Conservation (phyloP, 2,888 invertebrate genomes). For the Panorpa germanica region DNA sequence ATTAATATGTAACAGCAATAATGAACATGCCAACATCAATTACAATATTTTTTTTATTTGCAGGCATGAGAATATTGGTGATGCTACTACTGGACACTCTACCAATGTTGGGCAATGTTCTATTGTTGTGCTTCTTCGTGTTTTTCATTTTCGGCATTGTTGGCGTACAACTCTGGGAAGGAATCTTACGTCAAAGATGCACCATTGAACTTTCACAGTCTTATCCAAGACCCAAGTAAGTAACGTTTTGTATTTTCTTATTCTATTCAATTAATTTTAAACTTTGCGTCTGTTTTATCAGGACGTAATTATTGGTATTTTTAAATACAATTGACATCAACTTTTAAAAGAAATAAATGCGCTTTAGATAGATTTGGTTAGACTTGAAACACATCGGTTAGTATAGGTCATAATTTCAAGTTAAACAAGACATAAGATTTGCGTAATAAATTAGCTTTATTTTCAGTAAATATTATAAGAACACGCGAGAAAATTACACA, state of each 20-base stretch:
- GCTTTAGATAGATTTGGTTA: too few relatives aligned
- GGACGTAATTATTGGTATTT: neutral
- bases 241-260: slow-evolving; percentile 17
- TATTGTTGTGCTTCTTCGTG: slow-evolving; percentile 97
- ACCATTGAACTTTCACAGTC: slow-evolving; percentile 56
- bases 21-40: slow-evolving; percentile 8
- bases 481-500: too few relatives aligned
- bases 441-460: too few relatives aligned
- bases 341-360: too few relatives aligned
- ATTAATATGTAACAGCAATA: too few relatives aligned
- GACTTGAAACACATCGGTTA: too few relatives aligned
- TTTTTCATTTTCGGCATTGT: slow-evolving; percentile 99
- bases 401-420: too few relatives aligned
- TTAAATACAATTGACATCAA: too few relatives aligned
- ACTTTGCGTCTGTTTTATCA: too few relatives aligned
- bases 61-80: slow-evolving; percentile 97
- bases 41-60: slow-evolving; percentile 16
- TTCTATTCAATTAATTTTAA: slow-evolving; percentile 6
- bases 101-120: slow-evolving; percentile 98
- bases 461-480: too few relatives aligned
- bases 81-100: slow-evolving; percentile 96
- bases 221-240: slow-evolving; percentile 59
- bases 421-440: too few relatives aligned
- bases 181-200: slow-evolving; percentile 87
- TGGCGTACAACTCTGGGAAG: slow-evolving; percentile 98